These are phyloP conservation scores for Ceryle rudis DNA, from an alignment of 2,797 vertebrate species.

Conservation along the genomic window DNA sequence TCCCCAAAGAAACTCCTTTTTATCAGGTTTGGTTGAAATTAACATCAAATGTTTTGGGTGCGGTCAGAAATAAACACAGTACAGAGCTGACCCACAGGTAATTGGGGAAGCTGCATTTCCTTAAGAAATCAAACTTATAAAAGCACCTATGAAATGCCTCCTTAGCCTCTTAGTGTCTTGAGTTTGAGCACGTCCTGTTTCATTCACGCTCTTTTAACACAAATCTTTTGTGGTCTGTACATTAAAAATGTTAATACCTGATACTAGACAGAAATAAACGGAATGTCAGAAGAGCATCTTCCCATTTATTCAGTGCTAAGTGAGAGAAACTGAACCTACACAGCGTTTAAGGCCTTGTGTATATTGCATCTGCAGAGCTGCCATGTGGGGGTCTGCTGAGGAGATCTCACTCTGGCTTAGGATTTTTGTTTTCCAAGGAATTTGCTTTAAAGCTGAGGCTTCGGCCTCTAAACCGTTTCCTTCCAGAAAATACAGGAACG, in stretches of 20 bases:
- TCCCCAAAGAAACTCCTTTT: neutral
- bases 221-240: neutral
- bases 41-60: neutral
- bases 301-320: neutral
- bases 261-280: neutral
- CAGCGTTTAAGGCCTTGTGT: neutral
- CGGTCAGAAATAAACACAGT: neutral
- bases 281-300: neutral
- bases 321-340: neutral
- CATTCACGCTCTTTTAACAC: neutral
- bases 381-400: neutral
- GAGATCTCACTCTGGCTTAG: neutral
- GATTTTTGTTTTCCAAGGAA: rapidly evolving
- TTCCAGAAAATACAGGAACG: neutral
- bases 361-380: neutral
- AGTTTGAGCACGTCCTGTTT: neutral
- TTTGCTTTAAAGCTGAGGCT: neutral
- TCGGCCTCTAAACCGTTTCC: neutral
- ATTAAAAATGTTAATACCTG: neutral
- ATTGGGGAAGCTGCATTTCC: neutral
- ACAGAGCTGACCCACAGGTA: neutral
- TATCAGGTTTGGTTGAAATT: neutral
- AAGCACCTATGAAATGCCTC: neutral
- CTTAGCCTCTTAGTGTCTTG: neutral
- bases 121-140: neutral